Conservation (phyloP, 1,140 invertebrate species). For the Diorhabda elongata region DNA sequence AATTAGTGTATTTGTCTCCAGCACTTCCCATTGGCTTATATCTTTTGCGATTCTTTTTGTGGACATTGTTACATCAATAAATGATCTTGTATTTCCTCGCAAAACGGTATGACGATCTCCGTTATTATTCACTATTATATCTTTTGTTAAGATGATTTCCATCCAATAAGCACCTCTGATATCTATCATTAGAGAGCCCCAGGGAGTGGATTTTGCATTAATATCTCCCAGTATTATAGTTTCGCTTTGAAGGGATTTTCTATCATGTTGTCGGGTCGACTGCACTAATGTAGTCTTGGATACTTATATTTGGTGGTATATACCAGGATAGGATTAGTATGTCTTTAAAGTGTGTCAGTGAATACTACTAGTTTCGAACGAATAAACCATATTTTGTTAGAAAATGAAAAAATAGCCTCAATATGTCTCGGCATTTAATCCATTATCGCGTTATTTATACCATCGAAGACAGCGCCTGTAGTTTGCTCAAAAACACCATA, state of each 20-base stretch:
- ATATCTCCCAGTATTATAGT: slow-evolving; percentile 8
- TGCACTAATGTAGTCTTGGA: too few species aligned
- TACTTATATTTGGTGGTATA: too few species aligned
- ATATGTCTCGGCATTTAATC: too few species aligned
- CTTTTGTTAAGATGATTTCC: slow-evolving; percentile 10
- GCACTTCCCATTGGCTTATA: slow-evolving; percentile 8
- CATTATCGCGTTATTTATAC: too few species aligned
- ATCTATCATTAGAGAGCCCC: slow-evolving; percentile 13
- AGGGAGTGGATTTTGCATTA: slow-evolving; percentile 17
- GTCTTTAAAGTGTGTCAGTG: too few species aligned
- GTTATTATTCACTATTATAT: slow-evolving; percentile 17
- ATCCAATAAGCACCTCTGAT: slow-evolving; percentile 4
- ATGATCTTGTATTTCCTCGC: background rate
- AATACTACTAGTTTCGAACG: too few species aligned
- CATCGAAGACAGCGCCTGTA: too few species aligned
- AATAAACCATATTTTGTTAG: too few species aligned
- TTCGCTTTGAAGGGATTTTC: background rate
- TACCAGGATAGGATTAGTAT: too few species aligned
- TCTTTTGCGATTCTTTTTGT: background rate
- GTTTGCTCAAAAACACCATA: too few species aligned
- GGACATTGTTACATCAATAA: slow-evolving; percentile 16
- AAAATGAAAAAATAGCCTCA: too few species aligned
- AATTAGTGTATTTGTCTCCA: slow-evolving; percentile 10
- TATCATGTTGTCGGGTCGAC: too few species aligned
- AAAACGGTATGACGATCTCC: slow-evolving; percentile 11